Base-by-base conservation (phyloP, 2,113 vertebrate genomes). In the Hippocampus barbouri region DNA sequence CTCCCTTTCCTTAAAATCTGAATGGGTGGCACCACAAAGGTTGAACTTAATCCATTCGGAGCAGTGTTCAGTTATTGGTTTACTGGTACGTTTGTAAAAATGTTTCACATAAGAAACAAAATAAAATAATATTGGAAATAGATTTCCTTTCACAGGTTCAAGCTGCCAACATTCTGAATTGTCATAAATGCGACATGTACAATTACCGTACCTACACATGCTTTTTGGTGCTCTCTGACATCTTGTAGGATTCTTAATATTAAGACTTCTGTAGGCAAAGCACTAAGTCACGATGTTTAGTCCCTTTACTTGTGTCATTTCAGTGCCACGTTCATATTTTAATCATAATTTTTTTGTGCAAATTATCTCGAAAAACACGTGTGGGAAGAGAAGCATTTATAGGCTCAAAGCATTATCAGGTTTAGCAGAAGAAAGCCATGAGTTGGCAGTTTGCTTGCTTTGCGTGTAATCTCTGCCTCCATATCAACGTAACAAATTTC, bases 391-490 rank as follows among this genome's bases (percentile, higher is more conserved):
- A 83, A 83, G 80, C 80, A 84, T 90, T 87, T 87, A 86, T 85
- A 85, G 87, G 85, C 83, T 77, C 59, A 80, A 86, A 79, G 78
- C 63, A 81, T 91, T 91, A 93, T 92, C 89, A 85, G 83, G 90
- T 91, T 91, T 90, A 85, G 76, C 81, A 73, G 81, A 61, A 80
- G 86, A 90, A 88, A 89, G 73, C 83, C 82, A 87, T 88, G 90
- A 91, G 86, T 77, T 85, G 84, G 92, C 88, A 85, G 66, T 90
- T 90, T 90, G 80, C 85, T 85, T 80, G 86, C 83, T 87, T 66
- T 47, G 64, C 64, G 80, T 69, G 86, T 90, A 88, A 91, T 91
- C 87, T 90, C 87, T 80, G 74, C 84, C 85, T 85, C 79, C 83
- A 74, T 88, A 85, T 90, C 83, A 85, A 73, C 79, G 76, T 77